phyloP scores from a whole-genome alignment of 1,140 invertebrate species.

The Diorhabda sublineata region DNA sequence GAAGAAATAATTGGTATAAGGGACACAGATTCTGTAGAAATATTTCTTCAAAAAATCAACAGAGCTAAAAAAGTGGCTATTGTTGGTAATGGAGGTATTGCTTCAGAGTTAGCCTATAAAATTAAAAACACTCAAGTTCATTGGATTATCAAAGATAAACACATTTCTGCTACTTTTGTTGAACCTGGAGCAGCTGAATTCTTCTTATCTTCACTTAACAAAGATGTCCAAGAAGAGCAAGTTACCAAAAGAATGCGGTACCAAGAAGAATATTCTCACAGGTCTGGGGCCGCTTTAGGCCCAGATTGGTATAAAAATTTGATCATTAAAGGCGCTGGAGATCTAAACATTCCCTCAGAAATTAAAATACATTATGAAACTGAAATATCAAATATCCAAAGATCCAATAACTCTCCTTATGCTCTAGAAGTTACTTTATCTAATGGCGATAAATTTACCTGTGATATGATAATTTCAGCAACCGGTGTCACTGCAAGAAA shows the following conservation, averaged over 20 bases:
- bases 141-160: conserved; percentile 92
- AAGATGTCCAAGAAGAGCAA: conserved; percentile 26
- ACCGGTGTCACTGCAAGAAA: conserved; percentile 83
- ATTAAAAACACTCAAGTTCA: conserved; percentile 78
- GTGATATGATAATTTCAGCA: conserved; percentile 93
- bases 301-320: conserved; percentile 88
- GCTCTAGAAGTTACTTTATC: conserved; percentile 69
- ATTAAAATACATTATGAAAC: conserved; percentile 64
- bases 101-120: conserved; percentile 91
- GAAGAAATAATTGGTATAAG: conserved; percentile 79
- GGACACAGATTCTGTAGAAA: conserved; percentile 90
- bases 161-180: conserved; percentile 89
- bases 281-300: conserved; percentile 79
- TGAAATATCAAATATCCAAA: conserved; percentile 59
- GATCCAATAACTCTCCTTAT: conserved; percentile 48
- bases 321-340: conserved; percentile 57
- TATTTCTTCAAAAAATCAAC: conserved; percentile 68
- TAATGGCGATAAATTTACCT: conserved; percentile 71
- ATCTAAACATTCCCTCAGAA: conserved; percentile 47
- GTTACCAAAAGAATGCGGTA: conserved; percentile 68
- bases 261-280: conserved; percentile 52
- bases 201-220: conserved; percentile 59
- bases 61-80: conserved; percentile 70
- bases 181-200: conserved; percentile 95
- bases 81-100: conserved; percentile 96